Evolutionary conservation across 2,888 invertebrate genomes (phyloP).

Genomic region (Noctua janthe): DNA sequence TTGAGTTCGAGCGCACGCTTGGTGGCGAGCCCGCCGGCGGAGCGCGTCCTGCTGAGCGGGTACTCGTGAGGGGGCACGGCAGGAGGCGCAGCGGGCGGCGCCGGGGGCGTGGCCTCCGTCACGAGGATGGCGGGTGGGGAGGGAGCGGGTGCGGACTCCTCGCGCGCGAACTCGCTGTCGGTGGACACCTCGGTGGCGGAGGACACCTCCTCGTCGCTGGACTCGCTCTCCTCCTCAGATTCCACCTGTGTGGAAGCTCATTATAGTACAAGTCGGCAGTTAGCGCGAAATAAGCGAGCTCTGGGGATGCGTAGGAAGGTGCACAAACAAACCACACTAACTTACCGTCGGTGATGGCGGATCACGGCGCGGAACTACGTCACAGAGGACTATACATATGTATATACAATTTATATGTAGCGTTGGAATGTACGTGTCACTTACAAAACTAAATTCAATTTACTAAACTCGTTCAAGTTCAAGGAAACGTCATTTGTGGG

Average conservation of each 20-base stretch:
- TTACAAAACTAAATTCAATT: neutral
- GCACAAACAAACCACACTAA: slow-evolving; percentile 81
- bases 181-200: slow-evolving; percentile 98
- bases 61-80: slow-evolving; percentile 92
- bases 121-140: slow-evolving; percentile 94
- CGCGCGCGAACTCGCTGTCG: slow-evolving; percentile 97
- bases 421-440: slow-evolving; percentile 21
- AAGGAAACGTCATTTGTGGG: neutral
- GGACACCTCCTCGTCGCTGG: slow-evolving; percentile 94
- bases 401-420: slow-evolving; percentile 58
- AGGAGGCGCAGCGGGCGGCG: slow-evolving; percentile 92
- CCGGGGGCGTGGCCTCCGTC: slow-evolving; percentile 95
- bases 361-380: slow-evolving; percentile 54
- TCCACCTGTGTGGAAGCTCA: slow-evolving; percentile 80
- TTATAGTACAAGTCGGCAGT: slow-evolving; percentile 53
- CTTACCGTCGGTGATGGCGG: slow-evolving; percentile 78
- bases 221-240: slow-evolving; percentile 90
- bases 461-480: neutral
- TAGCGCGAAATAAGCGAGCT: slow-evolving; percentile 52
- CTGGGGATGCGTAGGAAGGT: slow-evolving; percentile 62
- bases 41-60: slow-evolving; percentile 95
- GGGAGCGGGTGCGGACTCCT: slow-evolving; percentile 93
- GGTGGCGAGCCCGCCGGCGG: slow-evolving; percentile 96
- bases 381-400: slow-evolving; percentile 54
- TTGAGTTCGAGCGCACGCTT: slow-evolving; percentile 96